Evolutionary conservation across 2,113 vertebrate genomes (phyloP), one percentile per base, ranked within the genome.

Genomic region (Erythrocercus mccallii): DNA sequence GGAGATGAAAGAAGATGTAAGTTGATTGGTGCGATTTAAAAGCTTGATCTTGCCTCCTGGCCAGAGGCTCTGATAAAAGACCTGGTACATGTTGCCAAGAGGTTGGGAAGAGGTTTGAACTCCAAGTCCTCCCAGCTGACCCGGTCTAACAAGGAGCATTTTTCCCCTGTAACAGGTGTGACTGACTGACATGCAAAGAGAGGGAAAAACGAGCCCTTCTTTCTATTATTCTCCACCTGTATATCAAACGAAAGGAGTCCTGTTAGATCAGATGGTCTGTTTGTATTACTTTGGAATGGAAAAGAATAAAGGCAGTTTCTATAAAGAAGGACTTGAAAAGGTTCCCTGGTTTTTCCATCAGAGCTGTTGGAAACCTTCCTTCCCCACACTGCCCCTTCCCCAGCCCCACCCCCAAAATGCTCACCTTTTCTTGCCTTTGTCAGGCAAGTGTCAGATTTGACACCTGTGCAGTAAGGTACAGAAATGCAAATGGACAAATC

Each of bases 401-500:
- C 57, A 45, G 62, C 61, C 37, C 66, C 53, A 68, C 40, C 69
- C 69, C 44, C 2, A 8, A 78, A 94, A 88, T 15, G 40, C 72
- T 96, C 85, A 71, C 92, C 58, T 95, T 86, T 94, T 93, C 79
- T 60, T 96, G 91, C 85, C 93, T 93, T 96, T 97, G 88, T 93
- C 92, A 93, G 35, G 79, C 23, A 87, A 85, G 95, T 94, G 97
- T 93, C 80, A 96, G 77, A 91, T 95, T 70, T 89, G 51, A 89
- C 95, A 96, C 94, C 80, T 94, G 90, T 94, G 88, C 79, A 94
- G 35, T 42, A 85, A 96, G 85, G 82, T 91, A 96, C 70, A 97
- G 95, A 97, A 95, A 97, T 97, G 95, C 87, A 96, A 96, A 96
- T 95, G 56, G 72, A 35, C 44, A 94, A 87, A 94, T 69, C 40